These are phyloP conservation scores for Clarias macrocephalus DNA, from an alignment of 2,113 vertebrate genomes.

Conservation along the genomic window DNA sequence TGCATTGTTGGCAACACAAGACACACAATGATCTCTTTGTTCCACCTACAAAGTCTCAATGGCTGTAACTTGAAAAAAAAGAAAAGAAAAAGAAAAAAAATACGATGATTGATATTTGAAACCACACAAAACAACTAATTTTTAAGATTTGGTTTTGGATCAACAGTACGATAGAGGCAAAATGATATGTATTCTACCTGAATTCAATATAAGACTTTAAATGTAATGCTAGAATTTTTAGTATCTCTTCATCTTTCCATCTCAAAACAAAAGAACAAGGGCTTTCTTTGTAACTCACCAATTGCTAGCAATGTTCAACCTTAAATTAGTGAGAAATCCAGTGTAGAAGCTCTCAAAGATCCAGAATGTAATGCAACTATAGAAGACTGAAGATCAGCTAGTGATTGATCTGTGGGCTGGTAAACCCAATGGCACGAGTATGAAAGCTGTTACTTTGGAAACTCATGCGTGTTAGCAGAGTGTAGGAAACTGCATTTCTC, in stretches of 20 bases:
- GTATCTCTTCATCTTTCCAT: constrained; percentile 90
- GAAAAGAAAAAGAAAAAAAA: too few relatives aligned
- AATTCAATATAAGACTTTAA: constrained; percentile 93
- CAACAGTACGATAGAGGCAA: background rate
- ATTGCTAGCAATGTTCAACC: background rate
- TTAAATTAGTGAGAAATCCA: background rate
- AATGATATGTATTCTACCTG: constrained; percentile 91
- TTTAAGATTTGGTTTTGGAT: background rate
- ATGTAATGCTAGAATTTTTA: constrained; percentile 93
- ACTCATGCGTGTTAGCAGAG: background rate
- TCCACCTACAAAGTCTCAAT: background rate
- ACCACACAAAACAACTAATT: background rate
- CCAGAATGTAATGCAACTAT: background rate
- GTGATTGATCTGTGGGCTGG: background rate
- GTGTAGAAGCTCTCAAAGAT: background rate
- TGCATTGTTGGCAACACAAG: background rate
- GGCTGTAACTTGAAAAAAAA: constrained; percentile 24
- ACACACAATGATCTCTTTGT: constrained; percentile 11
- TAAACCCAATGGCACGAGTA: constrained; percentile 22
- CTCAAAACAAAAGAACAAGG: constrained; percentile 55
- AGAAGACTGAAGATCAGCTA: background rate
- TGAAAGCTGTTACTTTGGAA: background rate
- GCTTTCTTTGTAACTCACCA: background rate
- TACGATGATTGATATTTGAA: constrained; percentile 2
- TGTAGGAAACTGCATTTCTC: background rate